These are phyloP conservation scores for Pammene fasciana DNA, from an alignment of 2,888 invertebrate genomes.

Conservation along the genomic window DNA sequence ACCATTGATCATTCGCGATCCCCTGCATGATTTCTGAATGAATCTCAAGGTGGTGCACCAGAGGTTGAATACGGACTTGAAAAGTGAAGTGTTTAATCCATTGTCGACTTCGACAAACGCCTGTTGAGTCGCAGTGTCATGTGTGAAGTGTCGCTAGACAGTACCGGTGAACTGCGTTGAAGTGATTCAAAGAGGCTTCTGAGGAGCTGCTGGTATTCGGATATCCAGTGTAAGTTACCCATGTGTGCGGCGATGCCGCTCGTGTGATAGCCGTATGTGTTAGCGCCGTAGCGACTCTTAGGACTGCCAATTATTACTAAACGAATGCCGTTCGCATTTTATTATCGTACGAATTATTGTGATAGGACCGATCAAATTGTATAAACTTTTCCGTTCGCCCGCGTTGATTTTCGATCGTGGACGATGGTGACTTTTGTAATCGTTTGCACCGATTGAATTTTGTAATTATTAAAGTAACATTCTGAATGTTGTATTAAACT, in stretches of 20 bases:
- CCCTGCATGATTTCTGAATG: background rate
- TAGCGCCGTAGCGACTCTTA: conserved; percentile 63
- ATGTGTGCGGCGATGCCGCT: conserved; percentile 8
- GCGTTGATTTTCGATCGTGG: conserved; percentile 62
- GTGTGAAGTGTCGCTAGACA: background rate
- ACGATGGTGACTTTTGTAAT: conserved; percentile 72
- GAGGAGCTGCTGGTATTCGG: background rate
- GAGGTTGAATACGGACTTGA: background rate
- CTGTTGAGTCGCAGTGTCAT: background rate
- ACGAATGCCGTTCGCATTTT: conserved; percentile 69
- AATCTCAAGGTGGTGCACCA: too few relatives aligned
- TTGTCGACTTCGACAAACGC: background rate
- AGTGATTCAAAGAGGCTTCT: background rate
- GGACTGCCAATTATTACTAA: conserved; percentile 76
- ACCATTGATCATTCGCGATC: too few relatives aligned
- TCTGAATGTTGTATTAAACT: conserved; percentile 82
- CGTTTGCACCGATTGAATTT: conserved; percentile 78
- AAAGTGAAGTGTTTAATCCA: background rate
- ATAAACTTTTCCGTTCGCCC: conserved; percentile 64
- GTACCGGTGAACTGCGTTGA: background rate
- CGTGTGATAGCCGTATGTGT: conserved; percentile 40
- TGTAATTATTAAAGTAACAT: conserved; percentile 80
- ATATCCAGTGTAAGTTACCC: background rate
- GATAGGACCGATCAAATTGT: conserved; percentile 70
- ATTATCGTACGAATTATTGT: conserved; percentile 74